These are phyloP conservation scores for Dunckerocampus dactyliophorus DNA, from an alignment of 2,113 vertebrate species.

Conservation along the genomic window DNA sequence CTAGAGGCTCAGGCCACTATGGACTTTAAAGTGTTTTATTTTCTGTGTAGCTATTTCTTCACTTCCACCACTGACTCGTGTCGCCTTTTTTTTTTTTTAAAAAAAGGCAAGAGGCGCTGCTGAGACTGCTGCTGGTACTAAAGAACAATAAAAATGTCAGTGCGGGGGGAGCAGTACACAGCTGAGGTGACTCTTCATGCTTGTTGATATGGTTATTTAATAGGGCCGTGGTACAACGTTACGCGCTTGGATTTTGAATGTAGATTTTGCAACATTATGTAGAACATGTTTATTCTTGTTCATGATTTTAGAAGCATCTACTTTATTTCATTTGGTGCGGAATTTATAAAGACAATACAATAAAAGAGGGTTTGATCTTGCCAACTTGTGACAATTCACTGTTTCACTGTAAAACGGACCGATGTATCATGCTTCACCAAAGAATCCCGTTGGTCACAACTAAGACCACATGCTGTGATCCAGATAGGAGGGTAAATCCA, in stretches of 20 bases:
- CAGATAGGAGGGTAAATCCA: conserved; percentile 32
- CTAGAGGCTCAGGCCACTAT: conserved; percentile 49
- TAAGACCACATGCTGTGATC: conserved; percentile 28
- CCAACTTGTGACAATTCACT: conserved; percentile 39
- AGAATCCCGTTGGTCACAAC: neutral
- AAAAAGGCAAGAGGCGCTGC: conserved; percentile 43
- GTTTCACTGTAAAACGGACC: conserved; percentile 11
- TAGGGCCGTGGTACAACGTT: conserved; percentile 60
- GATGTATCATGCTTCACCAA: conserved; percentile 43
- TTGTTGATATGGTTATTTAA: conserved; percentile 70
- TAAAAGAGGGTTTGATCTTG: conserved; percentile 34
- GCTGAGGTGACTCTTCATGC: conserved; percentile 41
- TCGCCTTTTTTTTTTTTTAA: conserved; percentile 38
- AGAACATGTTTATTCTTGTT: conserved; percentile 72
- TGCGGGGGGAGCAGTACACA: conserved; percentile 29
- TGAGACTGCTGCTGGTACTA: conserved; percentile 48
- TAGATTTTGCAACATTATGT: conserved; percentile 74
- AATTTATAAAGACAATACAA: conserved; percentile 49
- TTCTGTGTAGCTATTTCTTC: conserved; percentile 36
- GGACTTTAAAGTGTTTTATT: conserved; percentile 38
- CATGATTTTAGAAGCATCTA: conserved; percentile 63
- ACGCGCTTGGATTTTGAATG: conserved; percentile 72
- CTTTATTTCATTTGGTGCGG: conserved; percentile 49
- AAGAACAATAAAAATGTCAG: conserved; percentile 32
- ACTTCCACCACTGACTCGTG: conserved; percentile 40